phyloP scores from a whole-genome alignment of 2,113 vertebrate genomes.

The Tapirus terrestris region DNA sequence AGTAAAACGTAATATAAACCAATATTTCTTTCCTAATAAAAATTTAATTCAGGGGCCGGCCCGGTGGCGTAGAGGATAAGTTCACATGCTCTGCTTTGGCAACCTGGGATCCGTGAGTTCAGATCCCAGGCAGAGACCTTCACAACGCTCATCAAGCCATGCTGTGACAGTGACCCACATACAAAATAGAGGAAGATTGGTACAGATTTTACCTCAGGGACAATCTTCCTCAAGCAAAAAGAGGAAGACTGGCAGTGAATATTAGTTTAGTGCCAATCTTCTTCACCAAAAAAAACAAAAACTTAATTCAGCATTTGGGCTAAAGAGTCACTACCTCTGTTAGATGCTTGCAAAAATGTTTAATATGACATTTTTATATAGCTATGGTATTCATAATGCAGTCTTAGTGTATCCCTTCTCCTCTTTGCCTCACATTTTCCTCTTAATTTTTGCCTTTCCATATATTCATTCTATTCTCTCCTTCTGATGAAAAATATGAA shows the following conservation, averaged over 20 bases:
- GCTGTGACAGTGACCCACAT: too few relatives aligned
- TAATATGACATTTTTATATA: slow-evolving; percentile 5
- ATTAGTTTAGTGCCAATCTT: too few relatives aligned
- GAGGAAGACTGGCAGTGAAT: too few relatives aligned
- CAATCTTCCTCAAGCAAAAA: too few relatives aligned
- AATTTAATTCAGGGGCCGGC: neutral
- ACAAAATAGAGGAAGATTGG: too few relatives aligned
- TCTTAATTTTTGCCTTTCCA: neutral
- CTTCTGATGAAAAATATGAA: neutral
- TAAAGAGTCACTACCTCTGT: neutral
- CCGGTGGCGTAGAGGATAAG: too few relatives aligned
- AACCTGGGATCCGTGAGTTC: too few relatives aligned
- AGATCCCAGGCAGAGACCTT: too few relatives aligned
- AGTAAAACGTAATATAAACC: neutral
- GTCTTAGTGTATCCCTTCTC: neutral
- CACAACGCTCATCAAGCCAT: too few relatives aligned
- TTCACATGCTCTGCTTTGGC: too few relatives aligned
- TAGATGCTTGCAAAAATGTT: neutral
- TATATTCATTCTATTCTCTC: neutral
- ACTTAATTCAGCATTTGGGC: neutral
- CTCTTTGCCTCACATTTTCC: neutral
- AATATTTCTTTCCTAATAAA: slow-evolving; percentile 35
- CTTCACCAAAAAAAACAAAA: too few relatives aligned
- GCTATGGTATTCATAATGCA: neutral
- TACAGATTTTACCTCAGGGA: too few relatives aligned